These are phyloP conservation scores for Lamprotornis superbus DNA, from an alignment of 2,113 vertebrate species.

Conservation along the genomic window DNA sequence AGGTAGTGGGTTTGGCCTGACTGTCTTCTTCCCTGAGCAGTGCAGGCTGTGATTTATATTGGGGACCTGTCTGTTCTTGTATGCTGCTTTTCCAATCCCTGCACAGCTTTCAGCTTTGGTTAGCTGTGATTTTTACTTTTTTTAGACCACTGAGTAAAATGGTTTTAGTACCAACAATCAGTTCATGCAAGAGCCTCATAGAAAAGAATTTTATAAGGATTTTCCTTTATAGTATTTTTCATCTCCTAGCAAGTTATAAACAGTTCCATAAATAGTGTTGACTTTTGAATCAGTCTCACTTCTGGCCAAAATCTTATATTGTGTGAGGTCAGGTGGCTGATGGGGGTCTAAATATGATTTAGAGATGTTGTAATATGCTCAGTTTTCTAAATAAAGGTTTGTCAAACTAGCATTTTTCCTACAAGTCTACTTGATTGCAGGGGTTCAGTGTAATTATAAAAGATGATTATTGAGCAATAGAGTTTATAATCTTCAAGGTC, in stretches of 20 bases:
- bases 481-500: conserved; percentile 28
- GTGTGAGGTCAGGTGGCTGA: not conserved
- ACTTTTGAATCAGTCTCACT: not conserved
- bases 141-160: not conserved
- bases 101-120: not conserved
- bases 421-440: conserved; percentile 30
- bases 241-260: not conserved
- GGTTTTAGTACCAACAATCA: not conserved
- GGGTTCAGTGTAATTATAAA: not conserved
- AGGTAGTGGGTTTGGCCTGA: not conserved
- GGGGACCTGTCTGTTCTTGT: not conserved
- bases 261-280: conserved; percentile 5
- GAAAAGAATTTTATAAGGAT: not conserved
- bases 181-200: not conserved
- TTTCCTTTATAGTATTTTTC: not conserved
- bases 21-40: not conserved
- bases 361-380: not conserved
- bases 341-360: not conserved
- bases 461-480: conserved; percentile 23
- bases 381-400: conserved; percentile 24
- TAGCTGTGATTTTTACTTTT: not conserved
- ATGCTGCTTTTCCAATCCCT: not conserved
- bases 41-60: not conserved
- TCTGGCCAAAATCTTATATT: not conserved
- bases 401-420: conserved; percentile 24